Evolutionary conservation across 1,140 invertebrate genomes (phyloP).

Genomic region (Helicorthomorpha holstii): DNA sequence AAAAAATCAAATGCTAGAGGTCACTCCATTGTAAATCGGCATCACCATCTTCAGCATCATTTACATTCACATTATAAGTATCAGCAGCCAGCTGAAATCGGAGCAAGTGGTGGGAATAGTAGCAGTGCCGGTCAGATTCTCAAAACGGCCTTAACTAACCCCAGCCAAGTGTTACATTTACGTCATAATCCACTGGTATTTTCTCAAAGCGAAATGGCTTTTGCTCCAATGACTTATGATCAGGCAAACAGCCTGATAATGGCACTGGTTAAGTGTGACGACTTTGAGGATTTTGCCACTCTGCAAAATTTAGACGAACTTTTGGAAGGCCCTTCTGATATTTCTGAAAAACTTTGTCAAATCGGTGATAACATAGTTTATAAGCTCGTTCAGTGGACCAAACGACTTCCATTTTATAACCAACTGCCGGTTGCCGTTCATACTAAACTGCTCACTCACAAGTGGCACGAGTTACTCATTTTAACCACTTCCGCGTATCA

Average conservation of each 20-base stretch:
- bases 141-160: constrained; percentile 82
- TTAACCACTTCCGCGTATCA: constrained; percentile 85
- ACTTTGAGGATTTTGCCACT: constrained; percentile 86
- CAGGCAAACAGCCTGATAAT: constrained; percentile 68
- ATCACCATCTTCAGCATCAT: constrained; percentile 29
- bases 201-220: constrained; percentile 64
- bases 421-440: constrained; percentile 86
- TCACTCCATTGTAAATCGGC: neutral
- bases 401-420: constrained; percentile 86
- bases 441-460: constrained; percentile 84
- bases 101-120: no score
- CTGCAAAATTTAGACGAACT: constrained; percentile 70
- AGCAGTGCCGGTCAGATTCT: constrained; percentile 70
- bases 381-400: constrained; percentile 96
- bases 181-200: constrained; percentile 68
- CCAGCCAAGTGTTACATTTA: constrained; percentile 76
- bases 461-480: constrained; percentile 92
- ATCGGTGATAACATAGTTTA: constrained; percentile 91
- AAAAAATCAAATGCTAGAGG: neutral
- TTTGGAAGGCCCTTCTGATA: constrained; percentile 62
- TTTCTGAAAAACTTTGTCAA: constrained; percentile 80
- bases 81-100: no score
- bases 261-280: constrained; percentile 80
- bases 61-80: no score
- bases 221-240: constrained; percentile 61